Evolutionary conservation across 2,888 invertebrate species (phyloP), one percentile per base, ranked within the genome.

Genomic region (Chromoteleia sp.): DNA sequence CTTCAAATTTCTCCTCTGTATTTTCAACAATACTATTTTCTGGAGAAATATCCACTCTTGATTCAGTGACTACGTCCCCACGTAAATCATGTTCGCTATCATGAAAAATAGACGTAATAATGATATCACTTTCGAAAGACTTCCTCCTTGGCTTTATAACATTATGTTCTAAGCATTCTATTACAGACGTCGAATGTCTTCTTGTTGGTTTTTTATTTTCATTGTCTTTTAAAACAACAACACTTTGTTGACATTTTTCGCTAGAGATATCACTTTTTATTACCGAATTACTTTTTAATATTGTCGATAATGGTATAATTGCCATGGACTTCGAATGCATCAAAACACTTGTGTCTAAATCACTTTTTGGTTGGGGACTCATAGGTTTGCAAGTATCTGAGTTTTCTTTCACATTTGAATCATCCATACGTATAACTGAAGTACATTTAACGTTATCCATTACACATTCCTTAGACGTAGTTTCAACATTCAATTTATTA

Each of bases 41-140:
- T 15, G 33, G 43, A 54, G 10, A n/a, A n/a, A n/a, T 14, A n/a
- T 74, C 15, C 6, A 39, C 39, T n/a, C 10, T 14, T 5, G 1
- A 0, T 30, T 54, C 48, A 1, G 17, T 15, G n/a, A 36, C 5
- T 21, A 39, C 30, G 45, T 12, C 33, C 15, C 68, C 59, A 7
- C 52, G 30, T 10, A 29, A 59, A 21, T 76, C 25, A 25, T 39
- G 41, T 29, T 65, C 21, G n/a, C 0, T 58, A 17, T 68, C 61
- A 14, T 68, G 61, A 25, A 61, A 74, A 29, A 67, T 17, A 8
- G 80, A 75, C 1, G 68, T 41, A 14, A 80, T 75, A 21, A 80
- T 56, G 10, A 81, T 58, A 17, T 75, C 74, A 45, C 71, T 74
- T 52, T 74, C 56, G 14, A 77, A 61, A 12, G 78, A 82, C 12